Conservation (phyloP, 2,113 vertebrate species). For the Isichthys henryi region DNA sequence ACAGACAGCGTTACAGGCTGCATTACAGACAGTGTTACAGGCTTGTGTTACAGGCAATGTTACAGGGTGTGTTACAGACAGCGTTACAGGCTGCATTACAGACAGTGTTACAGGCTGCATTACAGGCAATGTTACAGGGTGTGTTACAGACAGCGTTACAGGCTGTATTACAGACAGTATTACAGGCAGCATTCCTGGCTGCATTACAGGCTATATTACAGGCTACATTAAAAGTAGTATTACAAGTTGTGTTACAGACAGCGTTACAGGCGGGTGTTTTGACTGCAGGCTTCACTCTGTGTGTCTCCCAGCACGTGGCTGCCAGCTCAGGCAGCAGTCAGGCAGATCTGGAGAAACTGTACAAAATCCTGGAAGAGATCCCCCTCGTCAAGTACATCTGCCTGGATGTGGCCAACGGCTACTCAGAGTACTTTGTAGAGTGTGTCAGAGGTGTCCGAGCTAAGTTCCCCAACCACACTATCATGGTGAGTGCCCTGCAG, state of each 20-base stretch:
- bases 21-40: not conserved
- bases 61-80: too few species aligned
- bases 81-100: not conserved
- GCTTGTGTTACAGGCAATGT: too few species aligned
- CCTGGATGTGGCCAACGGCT: conserved; percentile 94
- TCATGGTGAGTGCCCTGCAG: conserved; percentile 76
- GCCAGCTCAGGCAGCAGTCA: conserved; percentile 85
- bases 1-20: not conserved
- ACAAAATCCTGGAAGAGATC: conserved; percentile 71
- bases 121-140: not conserved
- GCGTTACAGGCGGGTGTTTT: not conserved
- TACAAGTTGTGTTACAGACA: too few species aligned
- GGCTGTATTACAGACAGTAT: too few species aligned
- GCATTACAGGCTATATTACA: not conserved
- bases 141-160: too few species aligned
- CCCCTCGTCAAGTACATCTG: conserved; percentile 87
- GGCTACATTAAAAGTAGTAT: rapidly evolving
- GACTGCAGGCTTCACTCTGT: not conserved
- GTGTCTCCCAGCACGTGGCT: conserved; percentile 70
- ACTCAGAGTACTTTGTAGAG: conserved; percentile 95
- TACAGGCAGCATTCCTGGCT: not conserved
- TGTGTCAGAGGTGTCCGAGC: conserved; percentile 84
- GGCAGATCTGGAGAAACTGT: conserved; percentile 81
- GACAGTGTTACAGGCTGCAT: not conserved
- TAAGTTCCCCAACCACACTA: conserved; percentile 87